Percentiles rank a stretch among this genome's conserved stretches.
These are phyloP conservation scores for Saccopteryx bilineata DNA, from an alignment of 2,113 vertebrate species.

Conservation along the genomic window DNA sequence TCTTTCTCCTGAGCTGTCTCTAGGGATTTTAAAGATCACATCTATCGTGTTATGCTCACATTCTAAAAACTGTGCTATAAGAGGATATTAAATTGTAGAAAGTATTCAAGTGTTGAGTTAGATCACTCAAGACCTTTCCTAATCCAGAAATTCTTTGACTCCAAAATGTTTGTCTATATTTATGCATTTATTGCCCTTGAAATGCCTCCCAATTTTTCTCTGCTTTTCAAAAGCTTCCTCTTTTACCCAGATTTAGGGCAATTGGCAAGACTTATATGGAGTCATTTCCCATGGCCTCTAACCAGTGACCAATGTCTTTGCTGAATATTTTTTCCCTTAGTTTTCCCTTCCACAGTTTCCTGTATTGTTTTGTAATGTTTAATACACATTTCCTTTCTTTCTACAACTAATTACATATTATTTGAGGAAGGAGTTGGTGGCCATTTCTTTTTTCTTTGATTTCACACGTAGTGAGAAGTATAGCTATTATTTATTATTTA, in stretches of 20 bases:
- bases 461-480: neutral
- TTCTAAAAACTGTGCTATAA: neutral
- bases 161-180: neutral
- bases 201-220: neutral
- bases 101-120: neutral
- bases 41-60: neutral
- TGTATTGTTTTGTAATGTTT: neutral
- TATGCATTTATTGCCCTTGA: neutral
- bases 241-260: neutral
- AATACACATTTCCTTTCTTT: neutral
- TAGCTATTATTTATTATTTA: neutral
- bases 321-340: neutral
- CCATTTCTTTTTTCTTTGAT: neutral
- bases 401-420: neutral
- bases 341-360: neutral
- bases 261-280: neutral
- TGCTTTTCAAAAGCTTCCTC: neutral
- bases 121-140: neutral
- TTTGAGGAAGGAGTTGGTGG: neutral
- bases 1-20: constrained; percentile 3
- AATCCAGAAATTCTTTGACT: neutral
- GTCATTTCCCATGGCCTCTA: neutral
- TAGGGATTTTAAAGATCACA: neutral
- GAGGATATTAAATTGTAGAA: neutral
- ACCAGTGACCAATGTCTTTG: neutral